phyloP scores from a whole-genome alignment of 2,797 vertebrate species.

The Sebastes paucispinis region DNA sequence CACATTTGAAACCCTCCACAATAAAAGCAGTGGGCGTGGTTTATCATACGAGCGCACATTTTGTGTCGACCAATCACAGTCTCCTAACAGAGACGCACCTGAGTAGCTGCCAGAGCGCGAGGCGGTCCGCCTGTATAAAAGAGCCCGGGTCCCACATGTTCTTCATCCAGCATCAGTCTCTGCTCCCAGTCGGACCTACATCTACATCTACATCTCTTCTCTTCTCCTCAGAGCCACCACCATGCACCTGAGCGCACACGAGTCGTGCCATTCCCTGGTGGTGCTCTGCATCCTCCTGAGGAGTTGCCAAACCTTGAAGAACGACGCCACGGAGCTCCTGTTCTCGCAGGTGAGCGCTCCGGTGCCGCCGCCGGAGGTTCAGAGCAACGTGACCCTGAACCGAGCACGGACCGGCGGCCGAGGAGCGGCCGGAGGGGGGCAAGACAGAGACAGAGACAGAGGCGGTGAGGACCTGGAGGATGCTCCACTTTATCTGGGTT shows the following conservation, averaged over 20 bases:
- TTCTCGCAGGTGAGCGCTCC: constrained; percentile 84
- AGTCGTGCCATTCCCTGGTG: constrained; percentile 82
- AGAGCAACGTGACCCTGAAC: constrained; percentile 90
- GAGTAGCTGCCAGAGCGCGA: constrained; percentile 83
- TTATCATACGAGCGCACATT: background rate
- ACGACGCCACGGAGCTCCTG: constrained; percentile 93
- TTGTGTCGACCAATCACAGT: constrained; percentile 78
- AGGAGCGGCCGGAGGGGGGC: constrained; percentile 74
- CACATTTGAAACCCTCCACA: background rate
- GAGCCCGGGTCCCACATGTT: background rate
- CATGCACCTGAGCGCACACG: constrained; percentile 83
- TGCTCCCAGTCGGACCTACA: background rate
- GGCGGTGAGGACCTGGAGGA: constrained; percentile 76
- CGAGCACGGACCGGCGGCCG: constrained; percentile 91
- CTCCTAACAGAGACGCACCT: constrained; percentile 85
- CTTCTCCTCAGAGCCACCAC: background rate
- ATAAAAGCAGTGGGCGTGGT: constrained; percentile 51
- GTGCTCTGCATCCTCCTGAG: constrained; percentile 86
- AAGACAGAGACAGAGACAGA: constrained; percentile 72
- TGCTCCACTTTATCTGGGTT: constrained; percentile 1
- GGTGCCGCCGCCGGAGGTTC: constrained; percentile 67
- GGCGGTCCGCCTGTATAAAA: constrained; percentile 67
- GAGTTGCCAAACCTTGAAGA: constrained; percentile 89
- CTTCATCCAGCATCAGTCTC: constrained; percentile 9
- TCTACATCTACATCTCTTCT: background rate